Conservation (phyloP, 2,888 invertebrate species). For the Barypeithes pellucidus region DNA sequence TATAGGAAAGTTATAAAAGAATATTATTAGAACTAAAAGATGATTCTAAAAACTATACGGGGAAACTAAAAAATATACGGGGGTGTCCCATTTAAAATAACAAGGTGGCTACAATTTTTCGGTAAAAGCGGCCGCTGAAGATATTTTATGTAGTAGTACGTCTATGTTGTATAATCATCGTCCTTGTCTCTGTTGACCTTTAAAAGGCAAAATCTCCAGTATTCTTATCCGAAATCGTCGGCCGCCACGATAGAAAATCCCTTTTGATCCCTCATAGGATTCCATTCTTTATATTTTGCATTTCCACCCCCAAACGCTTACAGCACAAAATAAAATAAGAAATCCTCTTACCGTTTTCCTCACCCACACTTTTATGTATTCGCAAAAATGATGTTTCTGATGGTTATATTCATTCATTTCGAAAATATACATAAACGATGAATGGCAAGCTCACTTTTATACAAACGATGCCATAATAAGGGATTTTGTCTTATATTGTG, state of each 20-base stretch:
- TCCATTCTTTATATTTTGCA: slow-evolving; percentile 17
- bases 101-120: too few relatives aligned
- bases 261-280: slow-evolving; percentile 14
- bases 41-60: too few relatives aligned
- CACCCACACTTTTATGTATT: slow-evolving; percentile 23
- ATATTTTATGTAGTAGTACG: not conserved
- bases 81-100: too few relatives aligned
- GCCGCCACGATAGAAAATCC: slow-evolving; percentile 13
- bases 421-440: slow-evolving; percentile 11
- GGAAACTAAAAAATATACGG: too few relatives aligned
- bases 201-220: slow-evolving; percentile 2
- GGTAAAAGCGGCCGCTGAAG: not conserved
- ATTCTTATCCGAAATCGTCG: slow-evolving; percentile 16
- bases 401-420: slow-evolving; percentile 7
- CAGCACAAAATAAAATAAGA: slow-evolving; percentile 26
- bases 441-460: not conserved
- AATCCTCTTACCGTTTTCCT: slow-evolving; percentile 27
- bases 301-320: slow-evolving; percentile 18
- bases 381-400: slow-evolving; percentile 4
- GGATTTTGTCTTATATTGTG: too few relatives aligned
- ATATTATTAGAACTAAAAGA: too few relatives aligned
- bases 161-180: not conserved
- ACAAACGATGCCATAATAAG: too few relatives aligned
- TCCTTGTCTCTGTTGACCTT: not conserved
- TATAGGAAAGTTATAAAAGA: too few relatives aligned